These are phyloP conservation scores for Pteromalus puparum DNA, from an alignment of 1,140 invertebrate species.

Conservation along the genomic window DNA sequence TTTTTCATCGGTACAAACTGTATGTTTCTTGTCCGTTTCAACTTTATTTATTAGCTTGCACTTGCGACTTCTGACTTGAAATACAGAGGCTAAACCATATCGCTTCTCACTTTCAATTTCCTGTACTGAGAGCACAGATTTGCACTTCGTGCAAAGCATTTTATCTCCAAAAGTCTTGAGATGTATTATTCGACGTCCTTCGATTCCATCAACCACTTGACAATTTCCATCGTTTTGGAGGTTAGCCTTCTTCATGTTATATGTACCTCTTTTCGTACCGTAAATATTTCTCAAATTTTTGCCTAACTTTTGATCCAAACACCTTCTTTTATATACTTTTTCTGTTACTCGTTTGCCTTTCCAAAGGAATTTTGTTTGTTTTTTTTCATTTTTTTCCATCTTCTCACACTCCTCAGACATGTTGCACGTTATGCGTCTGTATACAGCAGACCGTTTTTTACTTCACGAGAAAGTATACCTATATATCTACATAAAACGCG, in stretches of 20 bases:
- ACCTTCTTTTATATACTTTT: neutral
- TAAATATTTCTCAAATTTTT: neutral
- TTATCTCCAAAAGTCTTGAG: neutral
- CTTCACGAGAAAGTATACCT: neutral
- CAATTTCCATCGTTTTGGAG: neutral
- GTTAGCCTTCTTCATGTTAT: neutral
- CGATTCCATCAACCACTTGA: too few species aligned
- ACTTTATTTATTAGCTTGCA: neutral
- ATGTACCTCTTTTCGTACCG: neutral
- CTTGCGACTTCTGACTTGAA: neutral
- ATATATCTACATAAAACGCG: neutral
- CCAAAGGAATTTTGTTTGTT: neutral
- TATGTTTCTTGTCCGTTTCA: constrained; percentile 1
- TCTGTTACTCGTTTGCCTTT: neutral
- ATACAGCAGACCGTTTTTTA: neutral
- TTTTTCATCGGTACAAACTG: neutral
- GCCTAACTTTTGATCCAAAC: neutral
- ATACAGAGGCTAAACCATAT: neutral
- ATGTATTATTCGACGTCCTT: neutral
- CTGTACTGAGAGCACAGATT: neutral
- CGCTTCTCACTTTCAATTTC: neutral
- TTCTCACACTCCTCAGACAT: neutral
- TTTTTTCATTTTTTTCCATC: neutral
- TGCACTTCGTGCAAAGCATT: neutral
- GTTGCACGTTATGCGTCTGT: neutral